These are phyloP conservation scores for Rhineura floridana DNA, from an alignment of 2,113 vertebrate genomes.

Conservation along the genomic window DNA sequence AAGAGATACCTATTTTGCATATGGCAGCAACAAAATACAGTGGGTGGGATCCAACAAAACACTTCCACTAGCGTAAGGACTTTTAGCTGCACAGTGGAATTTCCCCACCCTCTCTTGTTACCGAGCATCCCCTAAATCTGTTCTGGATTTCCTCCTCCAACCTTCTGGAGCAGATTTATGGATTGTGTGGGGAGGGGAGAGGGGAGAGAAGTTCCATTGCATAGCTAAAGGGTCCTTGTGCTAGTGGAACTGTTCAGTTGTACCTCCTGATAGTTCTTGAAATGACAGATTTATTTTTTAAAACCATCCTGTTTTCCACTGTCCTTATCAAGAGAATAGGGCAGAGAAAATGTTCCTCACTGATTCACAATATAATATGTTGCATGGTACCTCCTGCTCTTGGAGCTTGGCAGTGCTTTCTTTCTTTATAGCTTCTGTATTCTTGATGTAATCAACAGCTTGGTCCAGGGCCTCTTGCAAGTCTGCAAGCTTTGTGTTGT, in stretches of 20 bases:
- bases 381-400: constrained; percentile 79
- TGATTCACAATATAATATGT: not conserved
- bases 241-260: too few species aligned
- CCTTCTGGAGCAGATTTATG: too few species aligned
- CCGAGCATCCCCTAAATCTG: too few species aligned
- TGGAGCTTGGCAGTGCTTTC: constrained; percentile 79
- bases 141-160: too few species aligned
- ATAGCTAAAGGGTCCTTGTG: too few species aligned
- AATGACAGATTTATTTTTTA: not conserved
- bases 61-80: too few species aligned
- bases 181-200: too few species aligned
- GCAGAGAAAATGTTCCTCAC: not conserved
- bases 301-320: constrained; percentile 20
- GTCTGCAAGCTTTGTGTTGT: constrained; percentile 80
- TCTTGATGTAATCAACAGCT: constrained; percentile 69
- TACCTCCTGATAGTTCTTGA: not conserved
- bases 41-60: too few species aligned
- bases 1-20: not conserved
- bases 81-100: too few species aligned
- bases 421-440: constrained; percentile 78
- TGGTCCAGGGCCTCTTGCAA: constrained; percentile 79
- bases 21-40: not conserved
- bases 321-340: fast-evolving
- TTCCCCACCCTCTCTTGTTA: too few species aligned
- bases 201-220: too few species aligned